Evolutionary conservation across 2,113 vertebrate genomes (phyloP), one percentile per base, ranked within the genome.

Genomic region (Solenodon paradoxus): DNA sequence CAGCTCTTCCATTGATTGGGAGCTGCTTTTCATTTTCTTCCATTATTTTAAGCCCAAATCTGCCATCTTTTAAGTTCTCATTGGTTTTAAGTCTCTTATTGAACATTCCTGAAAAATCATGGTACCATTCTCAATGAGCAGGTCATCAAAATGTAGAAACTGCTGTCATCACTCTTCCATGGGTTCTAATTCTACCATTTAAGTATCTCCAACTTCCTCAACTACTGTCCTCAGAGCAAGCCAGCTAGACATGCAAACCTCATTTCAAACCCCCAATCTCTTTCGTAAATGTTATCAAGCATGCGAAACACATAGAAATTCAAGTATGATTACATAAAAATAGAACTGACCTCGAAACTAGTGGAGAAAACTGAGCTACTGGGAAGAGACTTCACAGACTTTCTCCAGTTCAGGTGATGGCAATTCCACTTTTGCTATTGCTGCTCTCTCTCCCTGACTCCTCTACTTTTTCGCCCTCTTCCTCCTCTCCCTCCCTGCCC

Each of bases 111-210:
- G 59, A 79, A 32, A 79, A 75, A 32, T 75, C 86, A 12, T 9
- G 19, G 7, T 26, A 15, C 16, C 7, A 45, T 90, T 83, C 16
- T 10, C 22, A 75, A 59, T 68, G 0, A 74, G 6, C 45, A 57
- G 15, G 42, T 66, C n/a, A 49, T 49, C 9, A 26, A 82, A 86
- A 49, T 78, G 40, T 85, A 28, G 28, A 53, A 61, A 5, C n/a
- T 20, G 8, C 13, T 24, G 28, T 1, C 6, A 26, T 15, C 3
- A 4, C 4, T n/a, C 28, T 51, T 0, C 9, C 24, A 7, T 12
- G 6, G 2, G 11, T 90, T 63, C 26, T 22, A 38, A 28, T 28
- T 71, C 16, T 8, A 51, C 4, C 4, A 55, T 55, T 90, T 45
- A 45, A 78, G 17, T 28, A 42, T 16, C 19, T 72, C 9, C 19